Conservation (phyloP, 2,797 vertebrate species). For the Scolopax rusticola region DNA sequence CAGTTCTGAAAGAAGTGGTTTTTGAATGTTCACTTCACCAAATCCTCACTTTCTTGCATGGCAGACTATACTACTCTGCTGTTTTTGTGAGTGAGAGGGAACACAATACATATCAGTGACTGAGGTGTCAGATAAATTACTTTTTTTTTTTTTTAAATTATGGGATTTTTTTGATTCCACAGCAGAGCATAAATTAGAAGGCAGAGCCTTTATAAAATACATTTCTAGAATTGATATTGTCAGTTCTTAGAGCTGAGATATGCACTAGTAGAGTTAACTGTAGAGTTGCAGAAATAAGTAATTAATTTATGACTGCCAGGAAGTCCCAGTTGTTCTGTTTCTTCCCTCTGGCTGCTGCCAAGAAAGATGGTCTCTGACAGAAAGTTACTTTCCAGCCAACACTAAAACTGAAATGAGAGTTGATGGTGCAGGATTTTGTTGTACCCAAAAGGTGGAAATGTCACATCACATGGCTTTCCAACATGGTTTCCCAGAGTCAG, state of each 20-base stretch:
- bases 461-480: background rate
- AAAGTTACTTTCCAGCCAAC: background rate
- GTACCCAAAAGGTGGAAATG: background rate
- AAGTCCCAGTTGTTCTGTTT: background rate
- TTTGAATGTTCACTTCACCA: background rate
- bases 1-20: background rate
- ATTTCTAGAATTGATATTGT: background rate
- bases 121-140: background rate
- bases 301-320: background rate
- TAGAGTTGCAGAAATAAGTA: background rate
- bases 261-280: background rate
- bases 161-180: background rate
- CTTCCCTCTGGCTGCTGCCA: background rate
- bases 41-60: background rate
- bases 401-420: background rate
- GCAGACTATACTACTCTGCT: background rate
- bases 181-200: background rate
- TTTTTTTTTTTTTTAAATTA: background rate
- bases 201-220: background rate
- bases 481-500: background rate
- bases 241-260: background rate
- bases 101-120: background rate
- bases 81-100: background rate
- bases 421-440: background rate
- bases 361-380: background rate